These are phyloP conservation scores for Mormyrus lacerda DNA, from an alignment of 2,113 vertebrate genomes.

Conservation along the genomic window DNA sequence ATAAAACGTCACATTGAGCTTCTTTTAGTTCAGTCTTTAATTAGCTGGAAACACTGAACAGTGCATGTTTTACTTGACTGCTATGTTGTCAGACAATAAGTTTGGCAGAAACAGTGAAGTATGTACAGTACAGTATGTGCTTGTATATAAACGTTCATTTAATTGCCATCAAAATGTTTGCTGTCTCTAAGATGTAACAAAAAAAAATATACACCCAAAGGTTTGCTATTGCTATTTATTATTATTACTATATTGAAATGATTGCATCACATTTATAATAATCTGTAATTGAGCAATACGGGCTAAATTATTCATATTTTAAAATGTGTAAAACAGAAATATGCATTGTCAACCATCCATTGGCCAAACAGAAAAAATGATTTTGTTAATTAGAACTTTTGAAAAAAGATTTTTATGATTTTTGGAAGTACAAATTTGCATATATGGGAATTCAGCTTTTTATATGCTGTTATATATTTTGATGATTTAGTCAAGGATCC, in stretches of 20 bases:
- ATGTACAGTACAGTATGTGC: not conserved
- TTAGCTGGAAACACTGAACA: not conserved
- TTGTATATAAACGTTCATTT: not conserved
- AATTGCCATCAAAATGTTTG: not conserved
- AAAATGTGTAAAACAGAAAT: not conserved
- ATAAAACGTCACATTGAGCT: not conserved
- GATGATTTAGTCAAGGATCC: not conserved
- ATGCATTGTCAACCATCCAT: not conserved
- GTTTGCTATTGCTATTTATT: not conserved
- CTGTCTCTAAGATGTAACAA: not conserved
- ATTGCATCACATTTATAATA: not conserved
- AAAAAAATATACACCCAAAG: not conserved
- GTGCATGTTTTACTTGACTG: not conserved
- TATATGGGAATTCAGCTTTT: not conserved
- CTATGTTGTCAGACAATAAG: not conserved
- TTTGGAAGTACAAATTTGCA: not conserved
- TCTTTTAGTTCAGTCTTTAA: not conserved
- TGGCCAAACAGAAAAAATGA: not conserved
- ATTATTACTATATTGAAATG: not conserved
- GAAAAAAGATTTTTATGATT: not conserved
- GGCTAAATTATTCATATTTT: not conserved
- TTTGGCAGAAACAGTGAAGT: not conserved
- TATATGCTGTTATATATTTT: not conserved
- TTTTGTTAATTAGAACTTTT: not conserved
- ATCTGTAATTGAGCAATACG: not conserved